These are phyloP conservation scores for Salticus scenicus DNA, from an alignment of 2,888 invertebrate species.

Conservation along the genomic window DNA sequence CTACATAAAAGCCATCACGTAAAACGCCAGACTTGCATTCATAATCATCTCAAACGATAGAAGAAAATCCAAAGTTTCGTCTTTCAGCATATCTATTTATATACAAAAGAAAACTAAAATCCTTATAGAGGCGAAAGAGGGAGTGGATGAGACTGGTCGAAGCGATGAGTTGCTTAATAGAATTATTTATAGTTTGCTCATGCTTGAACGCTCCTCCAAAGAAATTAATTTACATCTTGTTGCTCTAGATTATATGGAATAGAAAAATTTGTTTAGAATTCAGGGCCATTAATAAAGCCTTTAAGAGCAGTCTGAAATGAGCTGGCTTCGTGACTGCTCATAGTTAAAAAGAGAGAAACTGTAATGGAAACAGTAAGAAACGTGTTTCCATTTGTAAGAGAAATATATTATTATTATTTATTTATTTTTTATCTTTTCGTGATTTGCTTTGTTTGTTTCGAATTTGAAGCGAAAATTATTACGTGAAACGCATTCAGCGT, in stretches of 20 bases:
- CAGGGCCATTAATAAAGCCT: conserved; percentile 59
- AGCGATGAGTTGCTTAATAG: conserved; percentile 45
- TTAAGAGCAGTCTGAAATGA: conserved; percentile 33
- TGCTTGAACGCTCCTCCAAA: conserved; percentile 16
- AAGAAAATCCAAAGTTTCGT: conserved; percentile 41
- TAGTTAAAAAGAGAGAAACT: conserved; percentile 48
- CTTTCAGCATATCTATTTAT: conserved; percentile 52
- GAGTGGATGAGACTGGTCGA: conserved; percentile 48
- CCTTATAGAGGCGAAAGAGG: conserved; percentile 27
- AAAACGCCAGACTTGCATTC: conserved; percentile 13
- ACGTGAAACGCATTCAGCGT: conserved; percentile 33
- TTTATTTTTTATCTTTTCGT: conserved; percentile 56
- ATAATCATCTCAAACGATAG: conserved; percentile 39
- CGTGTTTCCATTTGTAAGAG: conserved; percentile 57
- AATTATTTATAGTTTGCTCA: conserved; percentile 61
- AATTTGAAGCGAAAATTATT: conserved; percentile 22
- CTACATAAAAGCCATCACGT: conserved; percentile 47
- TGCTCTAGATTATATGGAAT: conserved; percentile 45
- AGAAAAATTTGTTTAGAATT: conserved; percentile 34
- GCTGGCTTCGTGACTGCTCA: conserved; percentile 42
- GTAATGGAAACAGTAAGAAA: conserved; percentile 47
- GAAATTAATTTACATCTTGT: conserved; percentile 69
- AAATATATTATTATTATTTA: conserved; percentile 52
- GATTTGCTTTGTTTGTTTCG: conserved; percentile 39
- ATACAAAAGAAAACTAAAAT: conserved; percentile 43